These are phyloP conservation scores for Venturia canescens DNA, from an alignment of 1,140 invertebrate species.

Conservation along the genomic window DNA sequence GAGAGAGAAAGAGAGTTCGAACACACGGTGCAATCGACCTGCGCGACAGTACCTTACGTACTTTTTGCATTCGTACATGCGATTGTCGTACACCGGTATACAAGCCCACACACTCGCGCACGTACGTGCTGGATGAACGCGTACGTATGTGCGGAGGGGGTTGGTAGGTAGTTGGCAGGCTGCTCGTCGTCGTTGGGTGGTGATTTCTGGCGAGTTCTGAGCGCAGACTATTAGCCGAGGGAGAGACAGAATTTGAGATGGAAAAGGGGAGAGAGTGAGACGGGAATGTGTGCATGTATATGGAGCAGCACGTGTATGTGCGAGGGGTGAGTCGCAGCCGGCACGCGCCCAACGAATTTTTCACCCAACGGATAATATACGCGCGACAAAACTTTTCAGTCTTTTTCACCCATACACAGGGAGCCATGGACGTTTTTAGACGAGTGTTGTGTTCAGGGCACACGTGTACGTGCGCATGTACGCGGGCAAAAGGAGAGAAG, in stretches of 20 bases:
- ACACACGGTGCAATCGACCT: constrained; percentile 40
- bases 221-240: constrained; percentile 40
- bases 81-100: neutral
- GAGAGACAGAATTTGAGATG: constrained; percentile 1
- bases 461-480: too few relatives aligned
- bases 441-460: constrained; percentile 5
- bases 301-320: neutral
- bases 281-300: constrained; percentile 31
- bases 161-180: constrained; percentile 40
- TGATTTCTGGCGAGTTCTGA: neutral
- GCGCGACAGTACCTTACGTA: constrained; percentile 27
- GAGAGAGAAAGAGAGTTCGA: neutral
- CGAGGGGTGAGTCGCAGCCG: constrained; percentile 67
- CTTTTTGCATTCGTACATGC: neutral
- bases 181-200: constrained; percentile 40
- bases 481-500: constrained; percentile 15
- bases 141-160: constrained; percentile 39
- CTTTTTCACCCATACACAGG: constrained; percentile 34
- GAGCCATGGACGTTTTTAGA: constrained; percentile 11
- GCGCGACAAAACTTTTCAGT: constrained; percentile 48
- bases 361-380: constrained; percentile 65
- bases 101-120: neutral
- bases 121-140: neutral
- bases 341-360: constrained; percentile 71
- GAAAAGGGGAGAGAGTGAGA: neutral